phyloP scores from a whole-genome alignment of 1,140 invertebrate genomes.

The Atopsyche davidsoni region DNA sequence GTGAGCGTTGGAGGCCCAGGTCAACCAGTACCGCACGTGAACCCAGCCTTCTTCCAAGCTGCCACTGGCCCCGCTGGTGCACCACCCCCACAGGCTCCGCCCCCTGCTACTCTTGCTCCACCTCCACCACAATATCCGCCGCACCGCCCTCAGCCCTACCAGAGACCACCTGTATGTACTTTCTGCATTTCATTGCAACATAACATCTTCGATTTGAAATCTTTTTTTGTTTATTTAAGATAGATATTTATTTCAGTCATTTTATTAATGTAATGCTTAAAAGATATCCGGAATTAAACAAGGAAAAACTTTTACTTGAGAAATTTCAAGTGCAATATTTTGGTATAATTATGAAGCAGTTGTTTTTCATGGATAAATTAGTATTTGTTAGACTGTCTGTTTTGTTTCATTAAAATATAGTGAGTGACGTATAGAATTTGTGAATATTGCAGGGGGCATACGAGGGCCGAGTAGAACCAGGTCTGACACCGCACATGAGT shows the following conservation, averaged over 20 bases:
- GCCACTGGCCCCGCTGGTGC: constrained; percentile 53
- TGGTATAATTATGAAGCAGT: constrained; percentile 3
- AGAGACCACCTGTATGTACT: constrained; percentile 24
- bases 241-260: too few species aligned
- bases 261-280: too few species aligned
- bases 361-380: too few species aligned
- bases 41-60: constrained; percentile 91
- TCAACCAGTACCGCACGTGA: constrained; percentile 87
- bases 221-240: too few species aligned
- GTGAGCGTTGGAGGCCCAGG: constrained; percentile 37
- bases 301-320: too few species aligned
- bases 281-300: too few species aligned
- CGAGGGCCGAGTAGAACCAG: constrained; percentile 25
- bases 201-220: too few species aligned
- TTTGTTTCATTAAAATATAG: too few species aligned
- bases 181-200: constrained; percentile 10
- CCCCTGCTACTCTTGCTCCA: constrained; percentile 53
- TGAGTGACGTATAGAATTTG: too few species aligned
- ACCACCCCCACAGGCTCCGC: constrained; percentile 53
- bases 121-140: constrained; percentile 33
- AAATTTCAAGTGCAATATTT: neutral
- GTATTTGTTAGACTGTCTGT: too few species aligned
- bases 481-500: constrained; percentile 52
- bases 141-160: constrained; percentile 30
- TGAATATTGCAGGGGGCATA: constrained; percentile 19